Base-by-base conservation (phyloP, 2,888 invertebrate genomes). In the Lepidocyrtoides sp. region DNA sequence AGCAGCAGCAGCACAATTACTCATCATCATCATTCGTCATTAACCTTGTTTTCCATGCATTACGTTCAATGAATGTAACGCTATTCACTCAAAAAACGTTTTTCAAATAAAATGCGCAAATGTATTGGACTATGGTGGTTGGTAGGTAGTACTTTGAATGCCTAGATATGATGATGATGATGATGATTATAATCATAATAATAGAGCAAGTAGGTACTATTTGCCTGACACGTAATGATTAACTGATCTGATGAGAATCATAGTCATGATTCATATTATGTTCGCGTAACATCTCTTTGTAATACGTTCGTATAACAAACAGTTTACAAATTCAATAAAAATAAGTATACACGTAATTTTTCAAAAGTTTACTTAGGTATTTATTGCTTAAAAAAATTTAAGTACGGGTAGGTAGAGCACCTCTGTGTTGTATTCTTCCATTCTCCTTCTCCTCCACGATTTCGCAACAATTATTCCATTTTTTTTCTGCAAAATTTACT, bases 211-310 rank as follows among this genome's bases (percentile, higher is more conserved):
- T 87, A 75, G 54, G 79, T 36, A 57, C 57, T 57, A 41, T 87
- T 85, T 41, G 81, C 57, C 91, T 91, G 91, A 91, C 91, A 91
- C 86, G 91, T 91, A 86, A 91, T 91, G 75, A 86, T 91, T 91
- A 90, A 66, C 84, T 69, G 84, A 85, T 83, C 36, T 32, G 89
- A 90, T 91, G 69, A 81, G 72, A 14, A 75, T 75, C n/a, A 36
- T 79, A 20, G 54, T 79, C 57, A 79, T 79, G 79, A 79, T 79
- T 79, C 79, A 79, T 57, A 32, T n/a, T n/a, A n/a, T 20, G 10
- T 20, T 41, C n/a, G 72, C 48, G 0, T 66, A 14, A 48, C 10
- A 41, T 41, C 2, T 51, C 2, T 57, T 12, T n/a, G n/a, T n/a
- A 57, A 69, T 48, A 44, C 48, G 14, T 3, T 20, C 12, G 17